phyloP scores from a whole-genome alignment of 1,140 invertebrate genomes.

The Achroia grisella region DNA sequence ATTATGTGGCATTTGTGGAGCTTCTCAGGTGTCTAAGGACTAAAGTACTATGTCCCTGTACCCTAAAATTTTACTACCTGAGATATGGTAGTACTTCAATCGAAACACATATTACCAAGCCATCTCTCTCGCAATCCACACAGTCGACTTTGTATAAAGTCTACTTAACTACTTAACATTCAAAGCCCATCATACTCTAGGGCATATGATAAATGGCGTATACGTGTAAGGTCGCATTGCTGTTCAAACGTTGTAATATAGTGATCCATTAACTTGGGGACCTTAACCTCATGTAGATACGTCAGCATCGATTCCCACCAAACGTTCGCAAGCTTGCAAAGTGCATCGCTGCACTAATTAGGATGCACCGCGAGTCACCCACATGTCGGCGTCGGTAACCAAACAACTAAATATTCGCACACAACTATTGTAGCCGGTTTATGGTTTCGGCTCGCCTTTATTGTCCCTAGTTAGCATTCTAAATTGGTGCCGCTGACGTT shows the following conservation, averaged over 20 bases:
- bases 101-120: too few relatives aligned
- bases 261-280: slow-evolving; percentile 5
- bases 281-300: slow-evolving; percentile 31
- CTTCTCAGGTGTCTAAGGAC: too few relatives aligned
- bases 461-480: slow-evolving; percentile 64
- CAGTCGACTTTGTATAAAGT: too few relatives aligned
- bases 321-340: slow-evolving; percentile 17
- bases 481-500: slow-evolving; percentile 57
- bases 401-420: slow-evolving; percentile 67
- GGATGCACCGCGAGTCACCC: slow-evolving; percentile 47
- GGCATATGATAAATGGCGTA: too few relatives aligned
- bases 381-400: slow-evolving; percentile 48
- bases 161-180: too few relatives aligned
- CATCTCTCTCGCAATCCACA: too few relatives aligned
- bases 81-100: too few relatives aligned
- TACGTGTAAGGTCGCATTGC: too few relatives aligned
- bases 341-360: slow-evolving; percentile 59
- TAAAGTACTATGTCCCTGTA: too few relatives aligned
- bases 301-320: slow-evolving; percentile 47
- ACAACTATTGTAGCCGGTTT: slow-evolving; percentile 65
- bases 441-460: slow-evolving; percentile 62
- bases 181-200: too few relatives aligned
- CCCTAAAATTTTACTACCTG: too few relatives aligned
- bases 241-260: slow-evolving; percentile 5
- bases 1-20: too few relatives aligned